phyloP scores from a whole-genome alignment of 23 tunicate genomes.

The Diplosoma virens region DNA sequence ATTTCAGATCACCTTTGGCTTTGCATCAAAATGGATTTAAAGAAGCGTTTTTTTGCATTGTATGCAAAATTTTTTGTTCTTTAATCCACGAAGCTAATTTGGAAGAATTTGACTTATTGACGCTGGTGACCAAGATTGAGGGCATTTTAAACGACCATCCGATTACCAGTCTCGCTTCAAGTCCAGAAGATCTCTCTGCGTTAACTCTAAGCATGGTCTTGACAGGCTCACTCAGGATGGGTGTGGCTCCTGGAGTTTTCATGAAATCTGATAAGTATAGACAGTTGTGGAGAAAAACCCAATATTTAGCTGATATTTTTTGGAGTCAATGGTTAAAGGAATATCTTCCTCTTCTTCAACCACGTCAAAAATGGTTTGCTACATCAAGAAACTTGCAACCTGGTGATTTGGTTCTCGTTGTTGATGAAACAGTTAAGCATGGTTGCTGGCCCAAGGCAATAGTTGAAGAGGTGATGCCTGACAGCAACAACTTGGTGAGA shows the following conservation, averaged over 20 bases:
- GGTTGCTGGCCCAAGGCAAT: conserved; percentile 43
- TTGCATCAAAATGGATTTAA: conserved; percentile 20
- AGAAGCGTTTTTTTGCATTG: conserved; percentile 30
- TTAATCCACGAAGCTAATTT: not conserved
- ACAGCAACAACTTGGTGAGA: conserved; percentile 11
- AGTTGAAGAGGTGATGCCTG: conserved; percentile 13
- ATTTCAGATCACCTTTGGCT: conserved; percentile 4
- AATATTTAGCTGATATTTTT: not conserved
- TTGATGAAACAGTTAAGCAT: conserved; percentile 9
- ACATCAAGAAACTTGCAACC: conserved; percentile 18
- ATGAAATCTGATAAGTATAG: conserved; percentile 34
- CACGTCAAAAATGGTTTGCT: conserved; percentile 34
- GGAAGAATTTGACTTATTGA: not conserved
- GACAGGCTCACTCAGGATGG: not conserved
- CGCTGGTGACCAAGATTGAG: not conserved
- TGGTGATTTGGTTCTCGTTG: conserved; percentile 24
- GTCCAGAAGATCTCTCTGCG: conserved; percentile 11
- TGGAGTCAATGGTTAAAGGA: conserved; percentile 27
- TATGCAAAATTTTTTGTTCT: conserved; percentile 10
- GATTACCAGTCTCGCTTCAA: conserved; percentile 7
- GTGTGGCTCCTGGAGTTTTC: conserved; percentile 16
- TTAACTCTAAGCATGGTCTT: conserved; percentile 24
- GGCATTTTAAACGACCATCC: conserved; percentile 9
- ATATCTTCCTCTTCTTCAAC: conserved; percentile 21
- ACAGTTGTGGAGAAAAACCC: conserved; percentile 4